A percentile compares a stretch with the other conserved stretches of the same genome.
Evolutionary conservation across 2,888 invertebrate species (phyloP).

Genomic region (Monoplex corrugatus): DNA sequence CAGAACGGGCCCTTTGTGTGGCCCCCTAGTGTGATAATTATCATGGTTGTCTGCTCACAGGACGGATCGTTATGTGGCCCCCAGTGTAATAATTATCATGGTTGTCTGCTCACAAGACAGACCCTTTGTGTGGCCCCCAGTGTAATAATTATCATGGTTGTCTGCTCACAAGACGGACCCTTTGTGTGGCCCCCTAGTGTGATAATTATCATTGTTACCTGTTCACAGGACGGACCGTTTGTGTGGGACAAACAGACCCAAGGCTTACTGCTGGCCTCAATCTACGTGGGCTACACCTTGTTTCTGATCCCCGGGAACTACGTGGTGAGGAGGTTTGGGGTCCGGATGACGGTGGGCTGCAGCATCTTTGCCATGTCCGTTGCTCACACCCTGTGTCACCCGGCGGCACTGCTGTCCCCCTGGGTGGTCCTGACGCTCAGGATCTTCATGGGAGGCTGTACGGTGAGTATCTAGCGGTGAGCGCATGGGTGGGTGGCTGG

Average conservation of each 20-base stretch:
- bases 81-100: too few relatives aligned
- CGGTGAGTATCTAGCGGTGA: constrained; percentile 60
- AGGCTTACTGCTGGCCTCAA: constrained; percentile 84
- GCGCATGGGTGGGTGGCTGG: not conserved
- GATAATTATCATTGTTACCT: too few relatives aligned
- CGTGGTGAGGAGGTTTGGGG: constrained; percentile 62
- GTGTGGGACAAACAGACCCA: constrained; percentile 84
- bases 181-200: too few relatives aligned
- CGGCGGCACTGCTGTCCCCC: constrained; percentile 61
- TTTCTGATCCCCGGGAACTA: constrained; percentile 78
- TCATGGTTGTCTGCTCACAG: too few relatives aligned
- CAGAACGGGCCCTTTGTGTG: too few relatives aligned
- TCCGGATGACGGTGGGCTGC: constrained; percentile 73
- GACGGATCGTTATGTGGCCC: too few relatives aligned
- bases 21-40: too few relatives aligned
- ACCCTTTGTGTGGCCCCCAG: too few relatives aligned
- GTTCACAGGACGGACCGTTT: constrained; percentile 80
- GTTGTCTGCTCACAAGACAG: too few relatives aligned
- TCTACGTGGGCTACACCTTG: constrained; percentile 84
- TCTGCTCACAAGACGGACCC: too few relatives aligned
- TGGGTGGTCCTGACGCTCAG: constrained; percentile 65
- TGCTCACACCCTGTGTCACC: constrained; percentile 66
- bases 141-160: too few relatives aligned
- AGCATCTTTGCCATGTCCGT: constrained; percentile 68
- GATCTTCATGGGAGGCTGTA: constrained; percentile 66